Evolutionary conservation across 2,797 vertebrate species (phyloP).

Genomic region (Euphonia xanthogaster): DNA sequence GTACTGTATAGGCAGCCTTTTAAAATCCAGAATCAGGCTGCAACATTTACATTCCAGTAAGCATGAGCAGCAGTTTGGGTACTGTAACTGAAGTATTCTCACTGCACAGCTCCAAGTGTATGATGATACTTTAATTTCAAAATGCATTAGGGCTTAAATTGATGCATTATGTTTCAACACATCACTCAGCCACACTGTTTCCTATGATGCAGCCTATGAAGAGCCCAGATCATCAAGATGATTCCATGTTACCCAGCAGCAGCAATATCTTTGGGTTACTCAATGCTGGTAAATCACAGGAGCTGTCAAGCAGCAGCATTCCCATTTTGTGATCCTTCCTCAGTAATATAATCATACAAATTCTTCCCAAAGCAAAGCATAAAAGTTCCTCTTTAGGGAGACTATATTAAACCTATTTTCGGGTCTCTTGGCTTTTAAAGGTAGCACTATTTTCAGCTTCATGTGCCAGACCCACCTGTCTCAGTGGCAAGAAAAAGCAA

Average conservation of each 20-base stretch:
- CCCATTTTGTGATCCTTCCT: background rate
- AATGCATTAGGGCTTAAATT: background rate
- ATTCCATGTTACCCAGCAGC: background rate
- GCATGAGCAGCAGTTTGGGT: background rate
- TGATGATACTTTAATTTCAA: background rate
- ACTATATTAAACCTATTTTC: background rate
- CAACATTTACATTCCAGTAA: background rate
- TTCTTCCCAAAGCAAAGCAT: background rate
- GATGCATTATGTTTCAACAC: background rate
- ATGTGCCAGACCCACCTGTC: slow-evolving; percentile 28
- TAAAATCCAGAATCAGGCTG: background rate
- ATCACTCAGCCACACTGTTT: background rate
- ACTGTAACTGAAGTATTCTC: background rate
- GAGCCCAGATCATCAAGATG: background rate
- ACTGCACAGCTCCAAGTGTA: background rate
- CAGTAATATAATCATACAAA: background rate
- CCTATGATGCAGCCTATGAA: background rate
- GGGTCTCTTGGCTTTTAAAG: background rate
- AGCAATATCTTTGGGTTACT: background rate
- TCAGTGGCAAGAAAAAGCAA: background rate
- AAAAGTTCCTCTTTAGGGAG: background rate
- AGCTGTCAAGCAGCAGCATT: background rate
- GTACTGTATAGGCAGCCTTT: background rate
- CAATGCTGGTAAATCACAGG: background rate
- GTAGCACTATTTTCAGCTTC: background rate